Conservation (phyloP, 1,140 invertebrate species). For the Tetramorium parvispinum region DNA sequence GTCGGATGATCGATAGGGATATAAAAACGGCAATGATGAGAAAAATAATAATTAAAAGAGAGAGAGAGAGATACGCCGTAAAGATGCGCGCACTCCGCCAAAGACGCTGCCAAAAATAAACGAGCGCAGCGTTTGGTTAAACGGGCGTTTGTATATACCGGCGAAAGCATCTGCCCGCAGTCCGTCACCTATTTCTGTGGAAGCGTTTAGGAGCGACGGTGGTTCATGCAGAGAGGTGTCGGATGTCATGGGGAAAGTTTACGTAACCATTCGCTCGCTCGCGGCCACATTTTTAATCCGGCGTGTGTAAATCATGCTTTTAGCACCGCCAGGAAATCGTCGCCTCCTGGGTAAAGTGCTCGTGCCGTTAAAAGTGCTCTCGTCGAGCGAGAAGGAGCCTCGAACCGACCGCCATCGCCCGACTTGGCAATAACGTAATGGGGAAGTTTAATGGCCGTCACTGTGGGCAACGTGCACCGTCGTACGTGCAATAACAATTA, state of each 20-base stretch:
- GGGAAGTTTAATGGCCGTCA: constrained; percentile 61
- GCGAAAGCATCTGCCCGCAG: constrained; percentile 33
- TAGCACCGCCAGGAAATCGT: constrained; percentile 16
- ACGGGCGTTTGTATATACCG: background rate
- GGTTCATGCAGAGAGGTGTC: background rate
- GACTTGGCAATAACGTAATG: constrained; percentile 55
- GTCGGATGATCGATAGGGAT: background rate
- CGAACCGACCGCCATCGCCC: background rate
- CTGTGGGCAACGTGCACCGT: constrained; percentile 24
- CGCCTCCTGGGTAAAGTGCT: background rate
- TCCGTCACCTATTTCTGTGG: constrained; percentile 30
- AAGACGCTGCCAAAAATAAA: constrained; percentile 43
- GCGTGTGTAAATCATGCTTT: constrained; percentile 28
- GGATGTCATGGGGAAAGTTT: background rate
- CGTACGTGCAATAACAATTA: constrained; percentile 65
- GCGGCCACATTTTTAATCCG: constrained; percentile 21
- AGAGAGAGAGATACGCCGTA: background rate
- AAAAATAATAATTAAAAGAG: constrained; percentile 21
- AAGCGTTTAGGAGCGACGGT: background rate
- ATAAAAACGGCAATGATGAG: background rate
- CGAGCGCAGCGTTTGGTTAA: constrained; percentile 11
- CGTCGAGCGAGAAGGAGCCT: constrained; percentile 3
- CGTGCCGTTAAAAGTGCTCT: constrained; percentile 34
- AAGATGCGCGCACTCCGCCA: background rate
- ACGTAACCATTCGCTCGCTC: background rate